These are phyloP conservation scores for Oasisia sp. DNA, from an alignment of 2,888 invertebrate genomes.

Conservation along the genomic window DNA sequence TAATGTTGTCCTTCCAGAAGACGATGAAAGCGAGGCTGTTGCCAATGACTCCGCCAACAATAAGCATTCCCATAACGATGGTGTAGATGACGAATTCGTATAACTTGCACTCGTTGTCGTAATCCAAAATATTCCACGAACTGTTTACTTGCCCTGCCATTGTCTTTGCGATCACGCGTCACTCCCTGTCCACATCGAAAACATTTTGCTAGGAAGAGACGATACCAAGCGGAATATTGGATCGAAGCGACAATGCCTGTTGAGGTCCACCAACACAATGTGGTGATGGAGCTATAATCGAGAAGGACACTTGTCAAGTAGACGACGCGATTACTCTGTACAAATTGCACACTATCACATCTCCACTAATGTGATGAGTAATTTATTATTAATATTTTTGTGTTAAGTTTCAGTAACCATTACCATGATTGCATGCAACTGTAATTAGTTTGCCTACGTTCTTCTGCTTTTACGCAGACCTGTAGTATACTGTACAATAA, in stretches of 20 bases:
- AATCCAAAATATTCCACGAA: background rate
- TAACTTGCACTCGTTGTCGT: background rate
- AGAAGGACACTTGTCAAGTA: no score
- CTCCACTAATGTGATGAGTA: no score
- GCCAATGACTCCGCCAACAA: conserved; percentile 30
- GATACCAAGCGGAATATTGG: background rate
- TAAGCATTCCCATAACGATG: background rate
- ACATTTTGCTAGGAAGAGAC: background rate
- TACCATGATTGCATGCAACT: no score
- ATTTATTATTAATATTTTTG: no score
- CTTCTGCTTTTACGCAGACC: no score
- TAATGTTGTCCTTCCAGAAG: conserved; percentile 41
- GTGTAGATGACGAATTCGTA: background rate
- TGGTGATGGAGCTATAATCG: background rate
- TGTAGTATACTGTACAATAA: no score
- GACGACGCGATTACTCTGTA: no score
- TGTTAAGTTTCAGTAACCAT: no score
- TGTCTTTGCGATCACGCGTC: background rate
- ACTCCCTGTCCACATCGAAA: background rate
- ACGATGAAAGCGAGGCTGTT: conserved; percentile 41
- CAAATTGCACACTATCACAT: no score
- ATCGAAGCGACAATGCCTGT: background rate
- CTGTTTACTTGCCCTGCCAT: background rate
- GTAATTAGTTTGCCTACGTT: no score
- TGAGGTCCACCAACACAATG: background rate